These are phyloP conservation scores for Mesaphorura yosii DNA, from an alignment of 1,140 invertebrate species.

Conservation along the genomic window DNA sequence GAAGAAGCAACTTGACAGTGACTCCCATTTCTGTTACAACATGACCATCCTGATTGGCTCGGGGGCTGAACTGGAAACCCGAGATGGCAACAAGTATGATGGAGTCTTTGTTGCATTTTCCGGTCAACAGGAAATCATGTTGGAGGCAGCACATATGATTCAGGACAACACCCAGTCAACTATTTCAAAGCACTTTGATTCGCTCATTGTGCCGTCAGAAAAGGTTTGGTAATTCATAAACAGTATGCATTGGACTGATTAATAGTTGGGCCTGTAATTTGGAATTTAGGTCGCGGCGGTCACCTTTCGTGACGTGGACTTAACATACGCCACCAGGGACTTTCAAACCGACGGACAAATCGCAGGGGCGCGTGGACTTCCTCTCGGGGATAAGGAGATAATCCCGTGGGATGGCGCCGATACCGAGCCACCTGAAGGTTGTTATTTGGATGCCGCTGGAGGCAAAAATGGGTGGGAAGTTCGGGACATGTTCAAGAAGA, in stretches of 20 bases:
- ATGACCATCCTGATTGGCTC: slow-evolving; percentile 29
- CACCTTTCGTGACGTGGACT: slow-evolving; percentile 21
- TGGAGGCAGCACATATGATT: slow-evolving; percentile 30
- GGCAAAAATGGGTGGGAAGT: slow-evolving; percentile 84
- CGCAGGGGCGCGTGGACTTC: slow-evolving; percentile 49
- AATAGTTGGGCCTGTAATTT: too few relatives aligned
- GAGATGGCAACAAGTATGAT: slow-evolving; percentile 21
- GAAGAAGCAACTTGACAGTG: slow-evolving; percentile 7
- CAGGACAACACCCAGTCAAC: slow-evolving; percentile 17
- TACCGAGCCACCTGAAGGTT: slow-evolving; percentile 47
- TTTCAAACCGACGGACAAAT: slow-evolving; percentile 62
- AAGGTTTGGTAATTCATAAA: slow-evolving; percentile 12
- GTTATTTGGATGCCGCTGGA: slow-evolving; percentile 47
- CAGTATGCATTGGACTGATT: background rate
- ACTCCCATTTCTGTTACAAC: slow-evolving; percentile 26
- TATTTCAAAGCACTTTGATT: slow-evolving; percentile 27
- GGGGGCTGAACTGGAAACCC: slow-evolving; percentile 17
- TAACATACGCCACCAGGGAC: slow-evolving; percentile 32
- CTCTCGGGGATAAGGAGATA: slow-evolving; percentile 62
- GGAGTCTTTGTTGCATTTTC: slow-evolving; percentile 26
- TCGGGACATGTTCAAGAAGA: slow-evolving; percentile 86
- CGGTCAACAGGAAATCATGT: slow-evolving; percentile 20
- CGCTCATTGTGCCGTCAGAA: slow-evolving; percentile 24
- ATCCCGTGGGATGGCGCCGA: slow-evolving; percentile 73
- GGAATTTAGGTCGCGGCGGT: slow-evolving; percentile 15